Conservation (phyloP, 2,797 vertebrate species). For the Nannoperca australis region DNA sequence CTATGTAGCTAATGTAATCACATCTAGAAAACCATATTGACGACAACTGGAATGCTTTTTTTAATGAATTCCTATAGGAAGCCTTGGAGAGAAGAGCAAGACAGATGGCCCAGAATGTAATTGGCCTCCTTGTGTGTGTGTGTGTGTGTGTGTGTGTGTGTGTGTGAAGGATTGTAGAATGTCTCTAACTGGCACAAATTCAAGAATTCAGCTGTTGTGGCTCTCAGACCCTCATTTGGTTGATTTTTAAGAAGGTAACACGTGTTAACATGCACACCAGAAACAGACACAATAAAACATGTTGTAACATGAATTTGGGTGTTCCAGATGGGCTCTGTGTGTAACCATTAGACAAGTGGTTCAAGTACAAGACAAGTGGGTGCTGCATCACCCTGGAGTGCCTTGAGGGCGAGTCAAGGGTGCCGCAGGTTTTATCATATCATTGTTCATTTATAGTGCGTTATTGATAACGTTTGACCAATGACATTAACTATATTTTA, state of each 20-base stretch:
- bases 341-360: background rate
- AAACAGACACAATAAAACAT: constrained; percentile 4
- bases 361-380: background rate
- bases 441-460: background rate
- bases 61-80: constrained; percentile 68
- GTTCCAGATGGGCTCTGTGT: background rate
- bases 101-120: constrained; percentile 66
- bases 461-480: background rate
- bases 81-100: constrained; percentile 48
- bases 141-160: constrained; percentile 6
- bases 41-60: constrained; percentile 39
- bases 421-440: background rate
- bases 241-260: constrained; percentile 12
- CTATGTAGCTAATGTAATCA: constrained; percentile 46
- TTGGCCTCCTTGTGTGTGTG: constrained; percentile 42
- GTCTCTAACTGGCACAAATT: constrained; percentile 10
- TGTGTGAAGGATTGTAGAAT: constrained; percentile 4
- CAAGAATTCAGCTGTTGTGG: constrained; percentile 23
- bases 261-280: background rate
- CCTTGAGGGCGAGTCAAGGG: background rate
- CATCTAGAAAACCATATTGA: constrained; percentile 37
- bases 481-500: background rate
- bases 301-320: constrained; percentile 10
- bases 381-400: background rate
- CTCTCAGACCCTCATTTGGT: constrained; percentile 15